Percentiles rank a stretch among this genome's conserved stretches.
Evolutionary conservation across 1,140 invertebrate genomes (phyloP).

Genomic region (Scaptomyza montana): DNA sequence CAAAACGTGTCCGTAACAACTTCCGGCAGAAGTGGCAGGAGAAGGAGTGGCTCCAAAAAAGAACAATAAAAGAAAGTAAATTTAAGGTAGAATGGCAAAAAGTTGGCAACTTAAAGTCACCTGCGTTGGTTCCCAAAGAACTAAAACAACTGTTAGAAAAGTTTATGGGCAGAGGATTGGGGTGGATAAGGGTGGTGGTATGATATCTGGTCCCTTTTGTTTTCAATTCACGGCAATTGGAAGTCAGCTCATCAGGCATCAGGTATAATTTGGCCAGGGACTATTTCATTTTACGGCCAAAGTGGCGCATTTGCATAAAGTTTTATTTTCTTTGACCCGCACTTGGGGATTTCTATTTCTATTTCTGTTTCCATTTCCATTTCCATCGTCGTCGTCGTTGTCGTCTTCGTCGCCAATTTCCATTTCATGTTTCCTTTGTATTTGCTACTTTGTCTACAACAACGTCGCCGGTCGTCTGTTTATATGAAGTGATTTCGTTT

Average conservation of each 20-base stretch:
- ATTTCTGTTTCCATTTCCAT: no score
- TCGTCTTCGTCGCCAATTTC: constrained; percentile 32
- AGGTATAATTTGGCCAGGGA: constrained; percentile 78
- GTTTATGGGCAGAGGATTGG: constrained; percentile 6
- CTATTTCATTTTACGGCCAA: constrained; percentile 81
- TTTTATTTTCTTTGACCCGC: constrained; percentile 81
- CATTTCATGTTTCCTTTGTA: constrained; percentile 47
- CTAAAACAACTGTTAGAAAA: constrained; percentile 36
- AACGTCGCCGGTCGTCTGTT: constrained; percentile 51
- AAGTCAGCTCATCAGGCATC: constrained; percentile 71
- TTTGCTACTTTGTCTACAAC: constrained; percentile 50
- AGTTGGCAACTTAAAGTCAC: constrained; percentile 72
- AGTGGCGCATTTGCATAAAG: constrained; percentile 80
- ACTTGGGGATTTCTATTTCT: constrained; percentile 59
- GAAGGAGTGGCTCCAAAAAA: no score
- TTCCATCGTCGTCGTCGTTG: constrained; percentile 31
- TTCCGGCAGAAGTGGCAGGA: constrained; percentile 46
- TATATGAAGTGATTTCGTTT: constrained; percentile 61
- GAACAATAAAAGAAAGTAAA: constrained; percentile 23
- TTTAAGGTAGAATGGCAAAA: constrained; percentile 70
- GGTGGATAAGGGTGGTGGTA: neutral
- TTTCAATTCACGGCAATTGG: constrained; percentile 74
- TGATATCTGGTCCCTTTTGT: constrained; percentile 54
- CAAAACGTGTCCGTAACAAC: constrained; percentile 78
- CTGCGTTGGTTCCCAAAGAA: constrained; percentile 70